A percentile compares a stretch with the other conserved stretches of the same genome.
Conservation (phyloP, 2,888 invertebrate genomes). For the Coecobrya sp. region DNA sequence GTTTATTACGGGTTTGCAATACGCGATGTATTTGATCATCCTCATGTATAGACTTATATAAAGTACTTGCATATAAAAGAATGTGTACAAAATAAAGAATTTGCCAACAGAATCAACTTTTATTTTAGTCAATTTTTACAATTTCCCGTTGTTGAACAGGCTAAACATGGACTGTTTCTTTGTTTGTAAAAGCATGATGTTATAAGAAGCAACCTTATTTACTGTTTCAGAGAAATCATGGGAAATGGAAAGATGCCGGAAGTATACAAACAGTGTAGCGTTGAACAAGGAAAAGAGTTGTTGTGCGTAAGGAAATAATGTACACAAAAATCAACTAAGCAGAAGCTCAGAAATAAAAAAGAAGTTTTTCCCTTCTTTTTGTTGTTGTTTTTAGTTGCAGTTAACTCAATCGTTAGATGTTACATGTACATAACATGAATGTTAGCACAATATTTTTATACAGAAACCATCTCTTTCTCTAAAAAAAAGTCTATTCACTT, state of each 20-base stretch:
- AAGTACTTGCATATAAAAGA: neutral
- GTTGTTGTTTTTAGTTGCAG: slow-evolving; percentile 59
- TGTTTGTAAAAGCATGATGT: slow-evolving; percentile 30
- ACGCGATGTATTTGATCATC: too few species aligned
- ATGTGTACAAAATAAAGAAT: neutral
- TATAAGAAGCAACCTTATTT: neutral
- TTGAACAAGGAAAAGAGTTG: slow-evolving; percentile 10
- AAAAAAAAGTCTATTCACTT: slow-evolving; percentile 41
- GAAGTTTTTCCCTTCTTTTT: slow-evolving; percentile 8
- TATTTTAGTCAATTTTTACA: slow-evolving; percentile 61
- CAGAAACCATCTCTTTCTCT: neutral
- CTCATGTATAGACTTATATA: too few species aligned
- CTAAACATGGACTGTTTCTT: slow-evolving; percentile 2
- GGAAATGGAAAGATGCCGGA: slow-evolving; percentile 68
- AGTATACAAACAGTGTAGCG: slow-evolving; percentile 46
- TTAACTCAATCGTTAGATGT: slow-evolving; percentile 57
- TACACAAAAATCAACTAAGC: slow-evolving; percentile 59
- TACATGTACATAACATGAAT: slow-evolving; percentile 53
- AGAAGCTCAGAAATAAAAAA: slow-evolving; percentile 55
- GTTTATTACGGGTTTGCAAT: too few species aligned
- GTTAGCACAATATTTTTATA: slow-evolving; percentile 55
- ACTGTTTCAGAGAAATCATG: neutral
- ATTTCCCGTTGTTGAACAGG: slow-evolving; percentile 50
- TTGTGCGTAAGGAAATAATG: slow-evolving; percentile 53
- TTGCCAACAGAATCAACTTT: slow-evolving; percentile 58